These are phyloP conservation scores for Resseliella maxima DNA, from an alignment of 2,888 invertebrate genomes.

Conservation along the genomic window DNA sequence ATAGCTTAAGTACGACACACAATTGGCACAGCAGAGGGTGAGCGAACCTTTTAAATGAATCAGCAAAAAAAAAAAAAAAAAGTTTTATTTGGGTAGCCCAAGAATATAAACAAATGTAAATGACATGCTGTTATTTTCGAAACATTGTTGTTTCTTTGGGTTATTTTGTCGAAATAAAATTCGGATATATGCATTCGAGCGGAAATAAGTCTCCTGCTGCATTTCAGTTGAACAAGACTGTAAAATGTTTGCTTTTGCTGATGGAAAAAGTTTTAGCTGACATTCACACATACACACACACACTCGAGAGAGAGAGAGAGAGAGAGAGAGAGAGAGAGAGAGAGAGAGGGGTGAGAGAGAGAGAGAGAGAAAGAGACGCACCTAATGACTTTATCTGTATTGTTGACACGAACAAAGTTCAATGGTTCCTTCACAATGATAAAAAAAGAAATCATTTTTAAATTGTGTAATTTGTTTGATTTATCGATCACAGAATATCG, in stretches of 20 bases:
- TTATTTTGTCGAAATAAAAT: neutral
- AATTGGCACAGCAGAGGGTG: neutral
- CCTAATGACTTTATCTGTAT: no score
- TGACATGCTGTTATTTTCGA: neutral
- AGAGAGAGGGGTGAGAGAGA: neutral
- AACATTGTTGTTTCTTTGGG: neutral
- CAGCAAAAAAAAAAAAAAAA: no score
- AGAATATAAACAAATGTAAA: neutral
- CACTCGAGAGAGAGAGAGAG: neutral
- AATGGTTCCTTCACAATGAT: no score
- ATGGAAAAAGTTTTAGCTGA: neutral
- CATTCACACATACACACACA: neutral
- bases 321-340: neutral
- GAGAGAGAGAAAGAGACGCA: neutral
- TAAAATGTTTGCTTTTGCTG: neutral
- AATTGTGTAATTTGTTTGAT: neutral
- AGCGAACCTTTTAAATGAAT: neutral
- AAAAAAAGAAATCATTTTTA: neutral
- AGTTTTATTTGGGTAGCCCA: neutral
- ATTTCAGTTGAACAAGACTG: neutral
- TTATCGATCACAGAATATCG: slow-evolving; percentile 11
- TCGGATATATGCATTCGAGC: slow-evolving; percentile 12
- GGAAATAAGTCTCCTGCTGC: slow-evolving; percentile 10
- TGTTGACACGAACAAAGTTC: no score
- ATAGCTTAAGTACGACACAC: no score